Percentiles rank a stretch among this genome's conserved stretches.
Evolutionary conservation across 2,797 vertebrate genomes (phyloP).

Genomic region (Lateolabrax maculatus): DNA sequence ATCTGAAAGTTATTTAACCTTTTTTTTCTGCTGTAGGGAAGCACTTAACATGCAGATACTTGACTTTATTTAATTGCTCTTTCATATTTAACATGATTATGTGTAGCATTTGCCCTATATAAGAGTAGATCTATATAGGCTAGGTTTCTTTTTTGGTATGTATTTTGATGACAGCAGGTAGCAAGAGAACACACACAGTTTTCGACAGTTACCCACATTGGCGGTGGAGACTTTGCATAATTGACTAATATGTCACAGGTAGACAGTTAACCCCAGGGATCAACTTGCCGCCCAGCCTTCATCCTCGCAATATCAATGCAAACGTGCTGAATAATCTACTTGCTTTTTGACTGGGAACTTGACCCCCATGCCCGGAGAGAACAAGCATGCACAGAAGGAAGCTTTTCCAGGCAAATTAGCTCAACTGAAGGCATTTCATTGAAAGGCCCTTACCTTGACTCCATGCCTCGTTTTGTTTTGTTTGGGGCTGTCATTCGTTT

Average conservation of each 20-base stretch:
- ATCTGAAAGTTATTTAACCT: slow-evolving; percentile 4
- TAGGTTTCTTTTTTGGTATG: background rate
- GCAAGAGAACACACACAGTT: slow-evolving; percentile 41
- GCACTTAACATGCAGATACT: background rate
- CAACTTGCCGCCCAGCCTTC: slow-evolving; percentile 14
- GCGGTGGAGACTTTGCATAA: slow-evolving; percentile 30
- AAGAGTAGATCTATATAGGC: background rate
- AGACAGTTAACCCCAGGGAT: slow-evolving; percentile 54
- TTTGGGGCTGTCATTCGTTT: background rate
- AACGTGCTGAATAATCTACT: slow-evolving; percentile 62
- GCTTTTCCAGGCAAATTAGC: slow-evolving; percentile 56
- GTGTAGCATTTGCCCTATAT: background rate
- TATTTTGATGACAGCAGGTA: slow-evolving; percentile 17
- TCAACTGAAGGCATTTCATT: slow-evolving; percentile 25
- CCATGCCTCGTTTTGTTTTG: slow-evolving; percentile 15
- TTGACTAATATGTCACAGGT: slow-evolving; percentile 60
- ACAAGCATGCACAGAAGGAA: slow-evolving; percentile 33
- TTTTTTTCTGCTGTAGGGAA: background rate
- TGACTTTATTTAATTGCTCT: background rate
- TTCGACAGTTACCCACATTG: too few species aligned
- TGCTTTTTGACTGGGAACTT: slow-evolving; percentile 47
- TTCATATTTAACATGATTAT: background rate
- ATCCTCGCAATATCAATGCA: slow-evolving; percentile 54
- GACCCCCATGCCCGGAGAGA: slow-evolving; percentile 30
- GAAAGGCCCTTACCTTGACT: slow-evolving; percentile 8